Conservation (phyloP, 2,113 vertebrate genomes). For the Hippocampus guttulatus region DNA sequence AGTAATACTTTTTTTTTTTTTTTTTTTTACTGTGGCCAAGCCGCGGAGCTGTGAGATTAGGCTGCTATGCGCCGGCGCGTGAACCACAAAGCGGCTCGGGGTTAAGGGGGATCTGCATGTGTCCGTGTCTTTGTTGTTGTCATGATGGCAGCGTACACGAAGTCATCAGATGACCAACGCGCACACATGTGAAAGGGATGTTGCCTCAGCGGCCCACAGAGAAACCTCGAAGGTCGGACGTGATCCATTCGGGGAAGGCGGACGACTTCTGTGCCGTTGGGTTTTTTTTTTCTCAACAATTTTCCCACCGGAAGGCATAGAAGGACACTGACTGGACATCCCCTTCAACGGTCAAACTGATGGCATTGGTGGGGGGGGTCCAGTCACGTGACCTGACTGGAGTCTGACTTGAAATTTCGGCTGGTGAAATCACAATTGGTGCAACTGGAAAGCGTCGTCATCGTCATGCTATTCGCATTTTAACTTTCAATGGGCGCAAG, state of each 20-base stretch:
- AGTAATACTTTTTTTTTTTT: slow-evolving; percentile 53
- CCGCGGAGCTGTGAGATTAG: slow-evolving; percentile 57
- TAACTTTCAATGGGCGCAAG: too few species aligned
- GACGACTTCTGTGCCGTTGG: neutral
- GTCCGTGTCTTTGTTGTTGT: slow-evolving; percentile 42
- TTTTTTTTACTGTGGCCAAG: slow-evolving; percentile 37
- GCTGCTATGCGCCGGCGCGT: slow-evolving; percentile 61
- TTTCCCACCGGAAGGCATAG: neutral
- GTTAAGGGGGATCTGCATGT: slow-evolving; percentile 47
- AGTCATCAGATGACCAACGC: slow-evolving; percentile 27
- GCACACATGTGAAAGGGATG: slow-evolving; percentile 5
- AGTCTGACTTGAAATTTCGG: neutral
- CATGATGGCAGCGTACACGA: slow-evolving; percentile 30
- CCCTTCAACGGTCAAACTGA: neutral
- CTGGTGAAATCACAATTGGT: too few species aligned
- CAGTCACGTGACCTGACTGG: neutral
- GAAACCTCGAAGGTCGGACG: neutral
- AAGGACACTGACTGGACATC: neutral
- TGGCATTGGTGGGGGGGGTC: neutral
- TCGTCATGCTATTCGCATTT: too few species aligned
- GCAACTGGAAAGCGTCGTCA: too few species aligned
- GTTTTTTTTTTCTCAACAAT: neutral
- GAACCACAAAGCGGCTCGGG: slow-evolving; percentile 56
- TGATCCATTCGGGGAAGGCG: neutral
- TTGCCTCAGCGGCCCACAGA: neutral